phyloP scores from a whole-genome alignment of 2,113 vertebrate genomes.

The Pontoporia blainvillei region DNA sequence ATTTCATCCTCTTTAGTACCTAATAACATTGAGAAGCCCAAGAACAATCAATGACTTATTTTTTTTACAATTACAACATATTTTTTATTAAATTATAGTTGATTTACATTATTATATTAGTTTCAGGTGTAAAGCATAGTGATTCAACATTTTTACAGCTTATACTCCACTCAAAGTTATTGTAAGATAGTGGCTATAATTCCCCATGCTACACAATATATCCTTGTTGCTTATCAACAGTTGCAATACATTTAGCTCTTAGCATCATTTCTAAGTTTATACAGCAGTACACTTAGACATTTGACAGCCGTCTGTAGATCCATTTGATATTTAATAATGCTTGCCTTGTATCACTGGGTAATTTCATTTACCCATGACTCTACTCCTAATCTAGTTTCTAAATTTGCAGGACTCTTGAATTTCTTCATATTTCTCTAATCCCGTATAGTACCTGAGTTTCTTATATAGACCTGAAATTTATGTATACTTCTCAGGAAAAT shows the following conservation, averaged over 20 bases:
- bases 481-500: background rate
- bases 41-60: background rate
- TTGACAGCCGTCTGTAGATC: background rate
- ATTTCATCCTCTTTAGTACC: background rate
- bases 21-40: background rate
- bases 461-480: background rate
- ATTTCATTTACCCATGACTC: background rate
- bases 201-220: too few relatives aligned
- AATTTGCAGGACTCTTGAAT: background rate
- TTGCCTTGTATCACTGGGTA: background rate
- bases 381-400: background rate
- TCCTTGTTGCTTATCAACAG: background rate
- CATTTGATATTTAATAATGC: background rate
- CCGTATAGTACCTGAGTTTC: background rate
- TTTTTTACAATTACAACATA: background rate
- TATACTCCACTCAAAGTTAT: too few relatives aligned
- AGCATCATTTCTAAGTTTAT: background rate
- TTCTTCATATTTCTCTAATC: background rate
- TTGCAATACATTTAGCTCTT: background rate
- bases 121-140: too few relatives aligned
- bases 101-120: too few relatives aligned
- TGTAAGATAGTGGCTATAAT: too few relatives aligned
- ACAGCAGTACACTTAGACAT: background rate
- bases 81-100: too few relatives aligned
- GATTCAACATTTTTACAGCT: too few relatives aligned